phyloP scores from a whole-genome alignment of 1,140 invertebrate species.

The Caenorhabditis tropicalis region DNA sequence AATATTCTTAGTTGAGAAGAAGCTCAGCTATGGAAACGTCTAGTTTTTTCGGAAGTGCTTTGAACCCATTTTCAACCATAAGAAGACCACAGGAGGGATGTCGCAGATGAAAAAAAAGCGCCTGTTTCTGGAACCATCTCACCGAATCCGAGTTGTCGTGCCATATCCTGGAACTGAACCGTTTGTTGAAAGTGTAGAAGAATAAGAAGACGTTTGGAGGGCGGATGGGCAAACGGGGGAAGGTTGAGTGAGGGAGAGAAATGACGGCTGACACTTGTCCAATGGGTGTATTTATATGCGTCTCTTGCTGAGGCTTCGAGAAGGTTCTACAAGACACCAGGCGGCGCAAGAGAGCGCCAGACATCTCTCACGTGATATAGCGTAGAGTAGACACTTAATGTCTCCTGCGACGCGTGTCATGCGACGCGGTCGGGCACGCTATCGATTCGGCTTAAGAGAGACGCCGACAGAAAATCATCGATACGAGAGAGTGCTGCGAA shows the following conservation, averaged over 20 bases:
- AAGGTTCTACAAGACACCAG: constrained; percentile 3
- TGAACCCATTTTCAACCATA: neutral
- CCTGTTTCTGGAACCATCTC: constrained; percentile 29
- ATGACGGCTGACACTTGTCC: neutral
- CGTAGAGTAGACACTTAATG: neutral
- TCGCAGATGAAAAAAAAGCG: neutral
- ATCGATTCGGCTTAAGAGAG: neutral
- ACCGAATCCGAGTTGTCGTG: constrained; percentile 7
- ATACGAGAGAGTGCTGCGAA: neutral
- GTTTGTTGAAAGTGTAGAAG: neutral
- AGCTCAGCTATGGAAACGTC: neutral
- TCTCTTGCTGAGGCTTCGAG: constrained; percentile 12
- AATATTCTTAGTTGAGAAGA: neutral
- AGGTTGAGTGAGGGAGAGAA: neutral
- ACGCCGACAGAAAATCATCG: neutral
- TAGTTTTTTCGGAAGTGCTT: neutral
- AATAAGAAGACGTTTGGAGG: neutral
- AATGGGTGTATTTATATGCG: constrained; percentile 19
- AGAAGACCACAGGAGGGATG: neutral
- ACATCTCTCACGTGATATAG: neutral
- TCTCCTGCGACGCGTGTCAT: neutral
- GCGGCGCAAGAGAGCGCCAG: neutral
- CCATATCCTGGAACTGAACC: neutral
- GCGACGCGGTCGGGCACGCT: neutral
- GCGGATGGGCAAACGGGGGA: neutral